phyloP scores from a whole-genome alignment of 2,888 invertebrate genomes.

The Cerceris ruficornis region DNA sequence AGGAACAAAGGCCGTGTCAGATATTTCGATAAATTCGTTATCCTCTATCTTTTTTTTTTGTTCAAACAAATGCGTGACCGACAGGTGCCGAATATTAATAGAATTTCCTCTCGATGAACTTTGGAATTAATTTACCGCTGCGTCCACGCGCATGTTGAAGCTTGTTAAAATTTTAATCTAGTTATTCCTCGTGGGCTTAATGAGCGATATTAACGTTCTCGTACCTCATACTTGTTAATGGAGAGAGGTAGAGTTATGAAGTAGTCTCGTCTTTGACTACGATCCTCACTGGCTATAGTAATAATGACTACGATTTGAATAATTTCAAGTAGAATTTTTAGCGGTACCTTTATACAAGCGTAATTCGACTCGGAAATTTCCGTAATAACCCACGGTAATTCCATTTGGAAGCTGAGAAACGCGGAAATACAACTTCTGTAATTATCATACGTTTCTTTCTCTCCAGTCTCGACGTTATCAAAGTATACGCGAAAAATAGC shows the following conservation, averaged over 20 bases:
- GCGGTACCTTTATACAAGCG: too few relatives aligned
- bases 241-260: slow-evolving; percentile 4
- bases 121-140: slow-evolving; percentile 65
- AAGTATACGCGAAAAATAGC: too few relatives aligned
- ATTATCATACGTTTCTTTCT: too few relatives aligned
- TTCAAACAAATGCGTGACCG: slow-evolving; percentile 24
- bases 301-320: slow-evolving; percentile 12
- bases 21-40: slow-evolving; percentile 16
- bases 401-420: background rate
- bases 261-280: slow-evolving; percentile 20
- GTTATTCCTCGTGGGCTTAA: slow-evolving; percentile 64
- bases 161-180: slow-evolving; percentile 69
- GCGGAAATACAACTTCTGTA: background rate
- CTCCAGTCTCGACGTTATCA: too few relatives aligned
- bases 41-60: slow-evolving; percentile 23
- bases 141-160: slow-evolving; percentile 41
- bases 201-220: slow-evolving; percentile 65
- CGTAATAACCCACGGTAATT: too few relatives aligned
- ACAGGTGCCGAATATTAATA: slow-evolving; percentile 44
- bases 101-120: slow-evolving; percentile 52
- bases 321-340: background rate
- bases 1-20: background rate
- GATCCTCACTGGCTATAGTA: slow-evolving; percentile 1
- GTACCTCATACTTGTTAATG: slow-evolving; percentile 29
- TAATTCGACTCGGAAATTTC: too few relatives aligned